phyloP scores from a whole-genome alignment of 2,888 invertebrate genomes.

The Empis stercorea region DNA sequence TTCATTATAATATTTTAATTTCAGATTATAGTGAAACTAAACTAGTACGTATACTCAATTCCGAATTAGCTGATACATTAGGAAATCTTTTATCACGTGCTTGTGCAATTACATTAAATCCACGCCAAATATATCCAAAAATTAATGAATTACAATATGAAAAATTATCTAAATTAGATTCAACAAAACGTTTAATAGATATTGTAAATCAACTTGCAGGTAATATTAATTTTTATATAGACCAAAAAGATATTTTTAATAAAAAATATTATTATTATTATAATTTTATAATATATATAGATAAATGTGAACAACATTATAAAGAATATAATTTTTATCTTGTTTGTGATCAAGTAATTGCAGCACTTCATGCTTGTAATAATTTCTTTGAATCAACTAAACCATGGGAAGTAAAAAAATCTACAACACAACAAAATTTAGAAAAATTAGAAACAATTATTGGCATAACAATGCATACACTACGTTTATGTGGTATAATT shows the following conservation, averaged over 20 bases:
- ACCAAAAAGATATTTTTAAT: too few relatives aligned
- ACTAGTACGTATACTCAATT: conserved; percentile 62
- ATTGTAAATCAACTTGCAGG: conserved; percentile 45
- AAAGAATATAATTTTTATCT: conserved; percentile 67
- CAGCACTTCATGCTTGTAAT: conserved; percentile 65
- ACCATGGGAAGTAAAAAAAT: conserved; percentile 77
- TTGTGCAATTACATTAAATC: conserved; percentile 65
- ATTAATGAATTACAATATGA: conserved; percentile 39
- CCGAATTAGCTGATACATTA: conserved; percentile 81
- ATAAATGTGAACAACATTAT: conserved; percentile 54
- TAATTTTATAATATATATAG: too few relatives aligned
- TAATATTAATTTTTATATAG: conserved; percentile 20
- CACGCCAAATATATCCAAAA: conserved; percentile 57
- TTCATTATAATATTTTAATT: too few relatives aligned
- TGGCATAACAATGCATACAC: conserved; percentile 70
- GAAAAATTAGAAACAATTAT: conserved; percentile 58
- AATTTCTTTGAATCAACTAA: conserved; percentile 71
- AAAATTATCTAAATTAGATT: conserved; percentile 34
- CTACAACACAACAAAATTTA: conserved; percentile 31
- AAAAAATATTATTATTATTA: too few relatives aligned
- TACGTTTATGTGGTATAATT: conserved; percentile 66
- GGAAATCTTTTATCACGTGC: conserved; percentile 82
- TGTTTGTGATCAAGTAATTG: conserved; percentile 65
- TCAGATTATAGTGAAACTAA: conserved; percentile 75
- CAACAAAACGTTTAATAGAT: conserved; percentile 42